Conservation (phyloP, 2,797 vertebrate genomes). For the Tympanoctomys barrerae region DNA sequence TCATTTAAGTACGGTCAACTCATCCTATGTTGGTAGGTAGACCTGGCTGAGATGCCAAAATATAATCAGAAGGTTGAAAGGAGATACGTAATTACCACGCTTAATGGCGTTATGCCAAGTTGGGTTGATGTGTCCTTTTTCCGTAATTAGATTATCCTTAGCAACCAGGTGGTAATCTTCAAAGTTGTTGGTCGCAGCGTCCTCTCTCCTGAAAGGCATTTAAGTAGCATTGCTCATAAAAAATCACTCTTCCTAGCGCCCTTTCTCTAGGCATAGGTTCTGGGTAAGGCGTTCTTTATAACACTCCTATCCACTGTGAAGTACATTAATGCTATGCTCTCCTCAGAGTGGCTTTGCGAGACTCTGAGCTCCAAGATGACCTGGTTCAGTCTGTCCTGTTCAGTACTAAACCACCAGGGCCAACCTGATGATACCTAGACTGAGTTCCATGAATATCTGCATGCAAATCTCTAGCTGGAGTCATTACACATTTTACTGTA, state of each 20-base stretch:
- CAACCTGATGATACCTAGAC: not conserved
- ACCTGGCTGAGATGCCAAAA: constrained; percentile 6
- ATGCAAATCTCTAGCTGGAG: not conserved
- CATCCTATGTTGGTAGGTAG: constrained; percentile 11
- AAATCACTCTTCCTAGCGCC: not conserved
- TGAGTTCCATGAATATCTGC: not conserved
- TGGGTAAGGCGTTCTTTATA: constrained; percentile 40
- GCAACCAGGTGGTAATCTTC: constrained; percentile 35
- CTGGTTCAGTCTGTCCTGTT: not conserved
- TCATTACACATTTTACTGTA: not conserved
- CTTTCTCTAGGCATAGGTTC: constrained; percentile 45
- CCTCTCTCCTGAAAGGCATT: constrained; percentile 23
- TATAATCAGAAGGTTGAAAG: constrained; percentile 31
- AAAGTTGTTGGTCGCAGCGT: constrained; percentile 31
- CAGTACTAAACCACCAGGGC: not conserved
- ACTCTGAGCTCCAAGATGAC: not conserved
- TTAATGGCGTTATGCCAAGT: constrained; percentile 33
- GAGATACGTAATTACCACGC: not conserved
- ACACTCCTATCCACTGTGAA: not conserved
- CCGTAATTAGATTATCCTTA: constrained; percentile 41
- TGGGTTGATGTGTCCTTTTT: constrained; percentile 49
- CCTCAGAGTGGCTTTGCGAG: constrained; percentile 17
- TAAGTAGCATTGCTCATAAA: constrained; percentile 20
- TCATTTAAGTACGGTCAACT: not conserved
- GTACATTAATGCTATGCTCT: not conserved